Evolutionary conservation across 2,797 vertebrate species (phyloP).

Genomic region (Tenualosa thibaudeaui): DNA sequence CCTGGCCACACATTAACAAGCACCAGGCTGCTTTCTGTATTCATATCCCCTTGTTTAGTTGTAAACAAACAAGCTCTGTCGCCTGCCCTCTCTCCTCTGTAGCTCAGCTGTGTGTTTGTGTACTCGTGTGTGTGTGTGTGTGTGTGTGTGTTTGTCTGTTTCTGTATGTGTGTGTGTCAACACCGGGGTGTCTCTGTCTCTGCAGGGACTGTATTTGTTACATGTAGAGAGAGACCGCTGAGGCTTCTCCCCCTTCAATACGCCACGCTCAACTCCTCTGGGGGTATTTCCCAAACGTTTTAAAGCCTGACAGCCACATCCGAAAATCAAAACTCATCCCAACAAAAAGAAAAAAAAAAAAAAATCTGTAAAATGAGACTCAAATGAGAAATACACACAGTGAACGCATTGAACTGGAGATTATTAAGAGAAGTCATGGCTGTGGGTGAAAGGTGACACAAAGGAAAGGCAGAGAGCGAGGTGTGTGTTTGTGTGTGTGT

Average conservation of each 20-base stretch:
- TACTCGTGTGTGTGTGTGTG: background rate
- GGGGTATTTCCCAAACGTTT: constrained; percentile 41
- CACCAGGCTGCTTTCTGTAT: background rate
- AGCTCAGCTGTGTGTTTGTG: background rate
- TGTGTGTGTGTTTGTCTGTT: constrained; percentile 15
- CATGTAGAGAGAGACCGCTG: constrained; percentile 58
- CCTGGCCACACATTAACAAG: background rate
- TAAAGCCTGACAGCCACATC: background rate
- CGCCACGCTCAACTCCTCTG: constrained; percentile 31
- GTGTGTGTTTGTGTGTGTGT: too few species aligned
- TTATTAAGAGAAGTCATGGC: background rate
- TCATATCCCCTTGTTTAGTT: background rate
- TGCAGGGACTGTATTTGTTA: constrained; percentile 57
- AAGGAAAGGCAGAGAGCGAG: background rate
- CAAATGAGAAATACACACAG: background rate
- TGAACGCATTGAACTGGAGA: background rate
- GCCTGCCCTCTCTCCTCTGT: background rate
- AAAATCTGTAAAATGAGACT: too few species aligned
- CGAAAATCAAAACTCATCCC: background rate
- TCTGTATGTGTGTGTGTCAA: constrained; percentile 33
- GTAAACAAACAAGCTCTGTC: constrained; percentile 2
- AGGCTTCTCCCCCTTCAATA: constrained; percentile 21
- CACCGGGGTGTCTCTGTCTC: constrained; percentile 47
- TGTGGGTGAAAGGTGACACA: background rate
- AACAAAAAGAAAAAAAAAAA: background rate